These are phyloP conservation scores for Crotophaga sulcirostris DNA, from an alignment of 2,113 vertebrate genomes.

Conservation along the genomic window DNA sequence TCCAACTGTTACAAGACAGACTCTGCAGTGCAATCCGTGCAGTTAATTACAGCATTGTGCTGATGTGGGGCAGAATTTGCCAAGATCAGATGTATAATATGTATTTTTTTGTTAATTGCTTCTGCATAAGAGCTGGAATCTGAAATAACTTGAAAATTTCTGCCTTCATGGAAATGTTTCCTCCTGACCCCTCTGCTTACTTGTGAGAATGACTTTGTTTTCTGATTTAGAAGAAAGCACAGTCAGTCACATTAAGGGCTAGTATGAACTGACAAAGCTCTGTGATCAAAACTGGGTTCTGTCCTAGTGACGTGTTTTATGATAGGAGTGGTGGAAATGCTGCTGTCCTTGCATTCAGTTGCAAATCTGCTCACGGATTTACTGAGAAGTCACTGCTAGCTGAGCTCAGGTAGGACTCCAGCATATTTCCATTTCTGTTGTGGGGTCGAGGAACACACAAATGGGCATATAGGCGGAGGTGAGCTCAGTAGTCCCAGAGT, in stretches of 20 bases:
- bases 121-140: not conserved
- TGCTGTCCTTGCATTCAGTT: not conserved
- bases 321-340: not conserved
- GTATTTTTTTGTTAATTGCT: not conserved
- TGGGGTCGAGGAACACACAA: not conserved
- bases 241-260: not conserved
- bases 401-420: not conserved
- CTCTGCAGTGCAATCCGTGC: slow-evolving; percentile 57
- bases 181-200: not conserved
- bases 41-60: not conserved
- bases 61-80: not conserved
- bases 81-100: not conserved
- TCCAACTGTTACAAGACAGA: slow-evolving; percentile 49
- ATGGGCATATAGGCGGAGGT: not conserved
- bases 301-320: not conserved
- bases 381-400: not conserved
- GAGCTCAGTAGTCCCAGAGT: not conserved
- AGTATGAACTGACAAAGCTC: not conserved
- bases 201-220: not conserved
- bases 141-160: not conserved
- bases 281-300: not conserved
- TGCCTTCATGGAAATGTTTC: not conserved
- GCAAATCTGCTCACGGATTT: not conserved
- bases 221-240: not conserved
- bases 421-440: not conserved